phyloP scores from a whole-genome alignment of 2,113 vertebrate species.

The Echinops telfairi region DNA sequence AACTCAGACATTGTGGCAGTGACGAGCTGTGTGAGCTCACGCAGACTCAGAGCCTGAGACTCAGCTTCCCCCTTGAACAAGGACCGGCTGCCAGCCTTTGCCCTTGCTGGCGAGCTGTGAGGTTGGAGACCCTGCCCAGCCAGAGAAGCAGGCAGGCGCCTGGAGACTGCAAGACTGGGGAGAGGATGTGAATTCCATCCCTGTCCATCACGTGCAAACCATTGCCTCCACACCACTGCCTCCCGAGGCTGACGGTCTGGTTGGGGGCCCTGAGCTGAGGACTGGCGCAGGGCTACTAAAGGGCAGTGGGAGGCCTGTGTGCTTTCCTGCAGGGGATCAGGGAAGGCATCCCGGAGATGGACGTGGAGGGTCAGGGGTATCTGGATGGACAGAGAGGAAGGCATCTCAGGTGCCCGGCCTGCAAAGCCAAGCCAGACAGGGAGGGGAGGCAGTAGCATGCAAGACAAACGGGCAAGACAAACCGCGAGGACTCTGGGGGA shows the following conservation, averaged over 20 bases:
- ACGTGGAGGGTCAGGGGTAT: fast-evolving
- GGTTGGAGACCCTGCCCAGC: background rate
- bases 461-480: background rate
- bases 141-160: background rate
- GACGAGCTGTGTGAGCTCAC: background rate
- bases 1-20: background rate
- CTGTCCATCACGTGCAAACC: background rate
- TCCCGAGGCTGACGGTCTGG: background rate
- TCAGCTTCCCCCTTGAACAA: background rate
- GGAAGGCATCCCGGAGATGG: background rate
- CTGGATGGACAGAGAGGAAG: background rate
- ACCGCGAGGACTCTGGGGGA: background rate
- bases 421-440: background rate
- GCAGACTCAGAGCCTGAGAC: background rate
- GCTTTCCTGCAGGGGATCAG: background rate
- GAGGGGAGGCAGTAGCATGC: fast-evolving
- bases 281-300: background rate
- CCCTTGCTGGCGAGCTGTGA: background rate
- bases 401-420: background rate
- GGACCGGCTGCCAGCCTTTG: background rate
- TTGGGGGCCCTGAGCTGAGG: background rate
- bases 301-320: fast-evolving
- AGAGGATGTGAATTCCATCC: background rate
- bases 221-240: background rate
- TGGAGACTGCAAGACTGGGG: background rate